These are phyloP conservation scores for Clostera curtula DNA, from an alignment of 2,888 invertebrate species.

Conservation along the genomic window DNA sequence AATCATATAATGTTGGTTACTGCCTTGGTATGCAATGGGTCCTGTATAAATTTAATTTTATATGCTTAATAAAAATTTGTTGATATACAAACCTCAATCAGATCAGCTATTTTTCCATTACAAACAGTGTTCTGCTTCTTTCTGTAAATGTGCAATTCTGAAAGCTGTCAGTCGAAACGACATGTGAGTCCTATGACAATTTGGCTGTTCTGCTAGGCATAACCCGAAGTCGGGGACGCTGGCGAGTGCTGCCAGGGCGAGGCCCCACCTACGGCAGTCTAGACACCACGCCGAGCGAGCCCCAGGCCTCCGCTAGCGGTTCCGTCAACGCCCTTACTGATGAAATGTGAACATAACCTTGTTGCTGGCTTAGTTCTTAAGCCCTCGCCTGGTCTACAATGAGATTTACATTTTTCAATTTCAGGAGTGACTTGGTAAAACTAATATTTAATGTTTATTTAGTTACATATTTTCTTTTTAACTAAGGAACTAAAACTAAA, in stretches of 20 bases:
- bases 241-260: constrained; percentile 57
- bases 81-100: too few species aligned
- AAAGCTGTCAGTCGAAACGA: constrained; percentile 1
- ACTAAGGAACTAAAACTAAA: too few species aligned
- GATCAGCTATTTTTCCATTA: too few species aligned
- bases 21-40: too few species aligned
- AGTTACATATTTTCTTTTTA: too few species aligned
- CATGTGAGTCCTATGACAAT: constrained; percentile 13
- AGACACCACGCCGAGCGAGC: constrained; percentile 50
- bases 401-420: background rate
- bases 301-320: constrained; percentile 44
- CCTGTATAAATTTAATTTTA: too few species aligned
- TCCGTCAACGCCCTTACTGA: constrained; percentile 57
- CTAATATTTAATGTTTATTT: too few species aligned
- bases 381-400: too few species aligned
- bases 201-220: constrained; percentile 49
- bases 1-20: too few species aligned
- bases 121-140: too few species aligned
- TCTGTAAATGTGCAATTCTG: constrained; percentile 5
- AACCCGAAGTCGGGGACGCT: constrained; percentile 68
- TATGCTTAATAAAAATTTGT: too few species aligned
- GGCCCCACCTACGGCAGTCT: constrained; percentile 79
- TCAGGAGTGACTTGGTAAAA: too few species aligned
- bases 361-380: background rate
- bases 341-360: constrained; percentile 40